Percentiles rank a stretch among this genome's conserved stretches.
These are phyloP conservation scores for Heliconius hewitsoni DNA, from an alignment of 1,140 invertebrate species.

Conservation along the genomic window DNA sequence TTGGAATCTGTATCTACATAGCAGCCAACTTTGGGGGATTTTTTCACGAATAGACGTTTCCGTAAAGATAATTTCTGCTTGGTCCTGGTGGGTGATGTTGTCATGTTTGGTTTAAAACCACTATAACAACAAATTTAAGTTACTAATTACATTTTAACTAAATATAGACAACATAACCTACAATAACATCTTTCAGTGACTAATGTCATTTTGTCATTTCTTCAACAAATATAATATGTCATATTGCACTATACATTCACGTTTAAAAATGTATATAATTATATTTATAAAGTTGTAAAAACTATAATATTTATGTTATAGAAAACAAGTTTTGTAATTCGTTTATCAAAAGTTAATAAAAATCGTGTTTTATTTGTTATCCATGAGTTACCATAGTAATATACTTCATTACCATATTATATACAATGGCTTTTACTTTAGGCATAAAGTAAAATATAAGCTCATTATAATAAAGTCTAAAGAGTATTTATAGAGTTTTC, in stretches of 20 bases:
- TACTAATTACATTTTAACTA: constrained; percentile 79
- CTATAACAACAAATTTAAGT: constrained; percentile 67
- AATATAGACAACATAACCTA: constrained; percentile 77
- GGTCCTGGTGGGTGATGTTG: constrained; percentile 73
- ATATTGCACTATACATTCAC: background rate
- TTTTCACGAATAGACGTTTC: constrained; percentile 78
- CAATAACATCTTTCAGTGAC: constrained; percentile 39
- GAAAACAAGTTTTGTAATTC: background rate
- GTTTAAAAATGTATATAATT: background rate
- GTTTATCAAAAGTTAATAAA: background rate
- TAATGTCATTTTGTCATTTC: constrained; percentile 58
- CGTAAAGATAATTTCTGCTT: constrained; percentile 78
- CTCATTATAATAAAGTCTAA: no score
- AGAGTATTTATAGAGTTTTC: no score
- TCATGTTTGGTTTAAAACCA: constrained; percentile 72
- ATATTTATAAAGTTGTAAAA: background rate
- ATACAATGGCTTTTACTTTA: background rate
- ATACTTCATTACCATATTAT: background rate
- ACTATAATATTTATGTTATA: background rate
- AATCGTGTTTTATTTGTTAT: background rate
- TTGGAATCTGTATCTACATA: constrained; percentile 77
- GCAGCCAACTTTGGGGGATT: constrained; percentile 79
- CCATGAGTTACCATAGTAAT: background rate
- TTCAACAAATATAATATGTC: constrained; percentile 15
- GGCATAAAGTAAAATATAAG: no score